Evolutionary conservation across 2,113 vertebrate species (phyloP).

Genomic region (Typhlomys cinereus): DNA sequence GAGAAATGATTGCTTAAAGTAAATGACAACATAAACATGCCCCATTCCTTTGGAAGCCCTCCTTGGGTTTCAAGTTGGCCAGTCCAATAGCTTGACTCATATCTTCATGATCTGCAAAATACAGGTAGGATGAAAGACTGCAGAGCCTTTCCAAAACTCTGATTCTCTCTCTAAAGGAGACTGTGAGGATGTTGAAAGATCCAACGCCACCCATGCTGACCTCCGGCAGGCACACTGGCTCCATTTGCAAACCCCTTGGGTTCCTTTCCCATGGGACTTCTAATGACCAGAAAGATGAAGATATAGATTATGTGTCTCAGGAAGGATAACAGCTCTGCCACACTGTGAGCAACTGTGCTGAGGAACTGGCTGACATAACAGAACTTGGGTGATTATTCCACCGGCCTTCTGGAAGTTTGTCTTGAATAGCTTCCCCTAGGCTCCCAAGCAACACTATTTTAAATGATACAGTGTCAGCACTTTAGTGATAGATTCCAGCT

Average conservation of each 20-base stretch:
- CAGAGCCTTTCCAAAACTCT: conserved; percentile 29
- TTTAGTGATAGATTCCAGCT: conserved; percentile 69
- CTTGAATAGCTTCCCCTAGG: conserved; percentile 73
- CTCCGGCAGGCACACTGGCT: conserved; percentile 38
- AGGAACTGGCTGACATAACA: conserved; percentile 74
- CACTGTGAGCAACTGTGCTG: conserved; percentile 44
- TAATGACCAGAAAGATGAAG: conserved; percentile 60
- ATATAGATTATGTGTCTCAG: conserved; percentile 76
- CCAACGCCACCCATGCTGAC: not conserved
- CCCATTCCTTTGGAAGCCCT: not conserved
- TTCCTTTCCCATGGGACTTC: conserved; percentile 41
- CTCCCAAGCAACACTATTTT: conserved; percentile 74
- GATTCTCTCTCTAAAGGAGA: conserved; percentile 37
- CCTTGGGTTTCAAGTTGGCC: not conserved
- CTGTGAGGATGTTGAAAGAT: not conserved
- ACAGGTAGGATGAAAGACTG: not conserved
- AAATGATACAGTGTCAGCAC: conserved; percentile 75
- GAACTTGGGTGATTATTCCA: conserved; percentile 74
- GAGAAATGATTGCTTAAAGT: not conserved
- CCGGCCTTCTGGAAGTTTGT: conserved; percentile 69
- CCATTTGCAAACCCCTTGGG: not conserved
- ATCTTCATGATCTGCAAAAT: conserved; percentile 25
- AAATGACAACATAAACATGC: not conserved
- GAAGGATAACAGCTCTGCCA: conserved; percentile 68
- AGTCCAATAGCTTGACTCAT: not conserved